phyloP scores from a whole-genome alignment of 2,113 vertebrate species.

The Myocastor coypus region DNA sequence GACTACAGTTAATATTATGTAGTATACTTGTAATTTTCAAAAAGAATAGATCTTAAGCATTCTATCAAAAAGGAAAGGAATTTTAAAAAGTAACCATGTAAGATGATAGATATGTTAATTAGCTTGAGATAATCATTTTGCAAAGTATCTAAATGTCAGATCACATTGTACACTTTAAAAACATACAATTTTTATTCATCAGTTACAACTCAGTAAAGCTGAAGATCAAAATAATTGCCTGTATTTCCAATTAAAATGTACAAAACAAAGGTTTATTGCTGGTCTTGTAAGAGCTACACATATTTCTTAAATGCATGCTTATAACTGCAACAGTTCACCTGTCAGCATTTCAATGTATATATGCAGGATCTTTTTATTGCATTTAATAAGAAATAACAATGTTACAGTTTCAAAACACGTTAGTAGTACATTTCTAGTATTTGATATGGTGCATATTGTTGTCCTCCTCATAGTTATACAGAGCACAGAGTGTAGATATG shows the following conservation, averaged over 20 bases:
- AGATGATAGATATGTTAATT: background rate
- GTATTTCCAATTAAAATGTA: constrained; percentile 92
- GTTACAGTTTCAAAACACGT: no score
- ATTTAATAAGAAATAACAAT: no score
- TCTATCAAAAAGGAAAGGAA: background rate
- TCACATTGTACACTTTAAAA: background rate
- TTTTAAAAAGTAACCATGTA: background rate
- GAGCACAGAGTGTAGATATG: no score
- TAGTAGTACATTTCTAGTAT: no score
- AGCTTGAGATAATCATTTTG: background rate
- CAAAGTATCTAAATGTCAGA: background rate
- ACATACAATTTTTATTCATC: background rate
- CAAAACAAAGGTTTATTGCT: constrained; percentile 91
- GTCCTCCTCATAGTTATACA: no score
- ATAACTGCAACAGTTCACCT: constrained; percentile 90
- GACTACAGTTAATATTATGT: background rate
- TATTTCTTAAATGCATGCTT: constrained; percentile 88
- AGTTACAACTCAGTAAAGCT: background rate
- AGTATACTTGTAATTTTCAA: background rate
- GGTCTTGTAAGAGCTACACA: constrained; percentile 90
- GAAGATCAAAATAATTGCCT: constrained; percentile 88
- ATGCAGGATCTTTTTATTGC: no score
- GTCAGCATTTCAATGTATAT: constrained; percentile 79
- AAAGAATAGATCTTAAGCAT: background rate
- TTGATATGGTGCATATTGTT: no score